Percentiles rank a stretch among this genome's conserved stretches.
Evolutionary conservation across 1,140 invertebrate species (phyloP).

Genomic region (Phocides pigmalion): DNA sequence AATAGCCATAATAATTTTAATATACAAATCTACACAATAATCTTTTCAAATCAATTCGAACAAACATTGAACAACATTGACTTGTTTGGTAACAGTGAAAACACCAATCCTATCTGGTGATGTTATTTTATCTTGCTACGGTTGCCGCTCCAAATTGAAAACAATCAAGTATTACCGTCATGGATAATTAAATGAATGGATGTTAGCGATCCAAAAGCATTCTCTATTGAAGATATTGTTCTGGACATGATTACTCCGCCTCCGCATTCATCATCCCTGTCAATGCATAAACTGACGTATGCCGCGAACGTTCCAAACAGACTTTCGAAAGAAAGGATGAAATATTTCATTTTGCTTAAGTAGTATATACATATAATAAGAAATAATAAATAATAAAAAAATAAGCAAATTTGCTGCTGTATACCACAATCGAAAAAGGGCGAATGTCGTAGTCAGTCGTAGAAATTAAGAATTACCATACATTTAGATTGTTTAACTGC

Average conservation of each 20-base stretch:
- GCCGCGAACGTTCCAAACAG: no score
- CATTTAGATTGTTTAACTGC: no score
- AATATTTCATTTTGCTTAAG: no score
- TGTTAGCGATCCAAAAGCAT: neutral
- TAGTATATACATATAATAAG: no score
- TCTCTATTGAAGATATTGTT: neutral
- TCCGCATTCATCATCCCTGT: neutral
- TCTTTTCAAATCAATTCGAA: neutral
- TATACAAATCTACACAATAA: neutral
- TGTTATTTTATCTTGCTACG: neutral
- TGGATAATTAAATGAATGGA: slow-evolving; percentile 1
- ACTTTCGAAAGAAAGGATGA: no score
- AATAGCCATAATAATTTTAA: no score
- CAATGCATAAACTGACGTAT: neutral
- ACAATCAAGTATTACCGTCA: neutral
- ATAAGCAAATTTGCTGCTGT: no score
- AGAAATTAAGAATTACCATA: no score
- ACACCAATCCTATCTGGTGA: neutral
- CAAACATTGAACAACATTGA: neutral
- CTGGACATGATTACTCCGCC: neutral
- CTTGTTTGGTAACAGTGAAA: neutral
- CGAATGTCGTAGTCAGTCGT: no score
- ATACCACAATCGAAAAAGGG: no score
- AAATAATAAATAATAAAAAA: no score
- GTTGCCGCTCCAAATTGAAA: neutral